A percentile compares a stretch with the other conserved stretches of the same genome.
These are phyloP conservation scores for Gadopsis bispinosus DNA, from an alignment of 2,797 vertebrate species.

Conservation along the genomic window DNA sequence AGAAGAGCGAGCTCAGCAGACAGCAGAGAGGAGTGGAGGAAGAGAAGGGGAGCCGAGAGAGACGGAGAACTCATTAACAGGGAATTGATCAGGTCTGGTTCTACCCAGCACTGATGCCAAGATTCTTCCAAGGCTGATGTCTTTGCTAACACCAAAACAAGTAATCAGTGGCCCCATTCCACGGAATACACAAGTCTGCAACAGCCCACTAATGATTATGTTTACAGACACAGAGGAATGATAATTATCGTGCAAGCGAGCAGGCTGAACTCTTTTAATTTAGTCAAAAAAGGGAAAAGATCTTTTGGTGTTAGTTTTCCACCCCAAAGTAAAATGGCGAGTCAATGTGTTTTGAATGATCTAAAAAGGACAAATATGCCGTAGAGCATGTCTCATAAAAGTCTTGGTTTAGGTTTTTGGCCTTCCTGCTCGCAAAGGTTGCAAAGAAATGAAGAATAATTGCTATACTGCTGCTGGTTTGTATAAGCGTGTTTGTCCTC, in stretches of 20 bases:
- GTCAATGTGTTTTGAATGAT: constrained; percentile 13
- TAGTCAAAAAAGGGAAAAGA: constrained; percentile 34
- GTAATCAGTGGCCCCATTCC: constrained; percentile 58
- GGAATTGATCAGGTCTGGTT: constrained; percentile 67
- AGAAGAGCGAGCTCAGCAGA: constrained; percentile 59
- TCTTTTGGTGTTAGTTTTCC: constrained; percentile 18
- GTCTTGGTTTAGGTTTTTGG: neutral
- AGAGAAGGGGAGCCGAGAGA: constrained; percentile 22
- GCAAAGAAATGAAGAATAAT: too few relatives aligned
- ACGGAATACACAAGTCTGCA: constrained; percentile 37
- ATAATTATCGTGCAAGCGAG: constrained; percentile 48
- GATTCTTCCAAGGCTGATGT: constrained; percentile 67
- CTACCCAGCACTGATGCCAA: constrained; percentile 58
- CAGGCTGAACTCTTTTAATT: constrained; percentile 31
- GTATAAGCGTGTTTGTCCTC: neutral
- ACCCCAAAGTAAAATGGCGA: constrained; percentile 14
- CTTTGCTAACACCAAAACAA: constrained; percentile 67
- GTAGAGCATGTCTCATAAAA: neutral
- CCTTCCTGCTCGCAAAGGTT: neutral
- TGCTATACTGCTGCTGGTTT: too few relatives aligned
- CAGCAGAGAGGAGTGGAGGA: constrained; percentile 17
- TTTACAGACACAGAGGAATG: constrained; percentile 62
- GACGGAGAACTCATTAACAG: constrained; percentile 67
- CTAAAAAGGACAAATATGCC: neutral
- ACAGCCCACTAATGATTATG: constrained; percentile 60